These are phyloP conservation scores for Alentia gelatinosa DNA, from an alignment of 2,888 invertebrate genomes.

Conservation along the genomic window DNA sequence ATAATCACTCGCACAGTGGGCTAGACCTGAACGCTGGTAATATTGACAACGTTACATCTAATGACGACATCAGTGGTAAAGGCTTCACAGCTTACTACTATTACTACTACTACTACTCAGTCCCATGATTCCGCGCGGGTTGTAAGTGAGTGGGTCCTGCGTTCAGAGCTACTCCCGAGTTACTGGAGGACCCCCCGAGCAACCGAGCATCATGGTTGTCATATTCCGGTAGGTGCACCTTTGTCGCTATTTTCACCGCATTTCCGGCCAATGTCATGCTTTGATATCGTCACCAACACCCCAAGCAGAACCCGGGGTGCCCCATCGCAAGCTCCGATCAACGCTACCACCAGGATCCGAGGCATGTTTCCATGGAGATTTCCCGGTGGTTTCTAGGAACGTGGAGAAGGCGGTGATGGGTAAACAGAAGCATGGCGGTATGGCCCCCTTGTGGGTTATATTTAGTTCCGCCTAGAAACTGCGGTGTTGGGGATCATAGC, in stretches of 20 bases:
- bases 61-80: too few species aligned
- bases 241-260: neutral
- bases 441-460: neutral
- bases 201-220: neutral
- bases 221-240: neutral
- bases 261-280: neutral
- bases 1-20: too few species aligned
- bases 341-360: neutral
- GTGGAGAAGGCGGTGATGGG: neutral
- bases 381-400: neutral
- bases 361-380: neutral
- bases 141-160: neutral
- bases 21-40: too few species aligned
- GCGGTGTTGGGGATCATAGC: neutral
- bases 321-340: neutral
- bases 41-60: too few species aligned
- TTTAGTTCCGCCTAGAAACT: neutral
- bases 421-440: constrained; percentile 12
- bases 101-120: too few species aligned
- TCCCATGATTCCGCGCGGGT: neutral
- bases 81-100: too few species aligned
- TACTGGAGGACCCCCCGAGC: neutral
- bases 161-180: neutral
- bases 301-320: neutral
- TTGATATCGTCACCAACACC: neutral